phyloP scores from a whole-genome alignment of 2,888 invertebrate species.

The Nomada ferruginata region DNA sequence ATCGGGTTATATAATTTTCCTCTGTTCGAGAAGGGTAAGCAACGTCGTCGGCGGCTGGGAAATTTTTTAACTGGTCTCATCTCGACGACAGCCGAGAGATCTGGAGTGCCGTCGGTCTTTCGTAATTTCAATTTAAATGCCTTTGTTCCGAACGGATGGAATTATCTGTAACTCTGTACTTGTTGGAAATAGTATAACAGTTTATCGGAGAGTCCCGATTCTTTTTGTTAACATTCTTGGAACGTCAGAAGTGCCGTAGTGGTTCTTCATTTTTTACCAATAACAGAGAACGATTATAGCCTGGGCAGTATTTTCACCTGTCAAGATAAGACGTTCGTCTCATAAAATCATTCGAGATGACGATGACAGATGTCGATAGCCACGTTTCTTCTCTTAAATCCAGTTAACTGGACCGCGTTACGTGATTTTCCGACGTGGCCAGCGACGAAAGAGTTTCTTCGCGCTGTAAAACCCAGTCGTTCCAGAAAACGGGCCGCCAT shows the following conservation, averaged over 20 bases:
- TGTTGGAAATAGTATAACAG: background rate
- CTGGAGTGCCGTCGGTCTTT: background rate
- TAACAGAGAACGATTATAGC: conserved; percentile 17
- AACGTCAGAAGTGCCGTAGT: background rate
- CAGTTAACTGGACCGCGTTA: conserved; percentile 62
- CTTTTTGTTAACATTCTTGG: background rate
- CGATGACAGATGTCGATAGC: conserved; percentile 45
- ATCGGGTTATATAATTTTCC: conserved; percentile 37
- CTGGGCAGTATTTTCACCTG: conserved; percentile 22
- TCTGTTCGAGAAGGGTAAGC: conserved; percentile 14
- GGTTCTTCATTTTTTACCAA: background rate
- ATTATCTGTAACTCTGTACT: background rate
- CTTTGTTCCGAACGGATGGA: background rate
- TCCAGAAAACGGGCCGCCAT: conserved; percentile 64
- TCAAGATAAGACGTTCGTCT: conserved; percentile 3
- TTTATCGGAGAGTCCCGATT: background rate
- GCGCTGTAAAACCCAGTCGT: conserved; percentile 40
- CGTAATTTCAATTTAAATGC: background rate
- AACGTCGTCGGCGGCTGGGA: background rate
- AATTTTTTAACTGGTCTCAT: background rate
- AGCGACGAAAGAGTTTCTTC: conserved; percentile 16
- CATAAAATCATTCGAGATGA: conserved; percentile 15
- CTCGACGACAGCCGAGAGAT: background rate
- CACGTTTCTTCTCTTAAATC: conserved; percentile 47
- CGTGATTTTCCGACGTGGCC: conserved; percentile 50